Evolutionary conservation across 2,113 vertebrate species (phyloP), one percentile per base, ranked within the genome.

Genomic region (Eidolon helvum): DNA sequence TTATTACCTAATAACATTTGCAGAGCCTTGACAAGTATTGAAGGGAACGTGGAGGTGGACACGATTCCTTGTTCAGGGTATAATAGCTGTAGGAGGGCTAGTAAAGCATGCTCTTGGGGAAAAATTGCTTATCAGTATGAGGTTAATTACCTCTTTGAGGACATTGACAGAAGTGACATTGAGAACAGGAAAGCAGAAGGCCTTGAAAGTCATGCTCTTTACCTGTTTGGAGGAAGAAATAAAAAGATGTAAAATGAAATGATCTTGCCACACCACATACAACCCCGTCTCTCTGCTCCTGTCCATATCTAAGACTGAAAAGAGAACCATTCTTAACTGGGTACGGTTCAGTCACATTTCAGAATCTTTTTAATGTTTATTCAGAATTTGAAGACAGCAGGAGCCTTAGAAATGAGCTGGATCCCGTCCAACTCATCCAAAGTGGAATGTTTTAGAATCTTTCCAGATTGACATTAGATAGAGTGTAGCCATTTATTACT

Each of bases 1-100:
- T 97, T 98, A 97, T 97, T 95, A 24, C 33, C 53, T 93, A 35
- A 92, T 97, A 91, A 77, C 95, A 90, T 84, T 90, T 91, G 24
- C 63, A 90, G 53, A 95, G 22, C 7, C 71, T 93, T 95, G 90
- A 79, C 85, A 95, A 80, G 28, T 50, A 66, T 50, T 92, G 79
- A 87, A 82, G 63, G 79, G 65, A 95, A 92, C 10, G 9, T 35
- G 80, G 71, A 86, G 45, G 77, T 92, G 50, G 74, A 38, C 50
- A 35, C 5, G 28, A 33, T 86, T 86, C 30, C 66, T 19, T 87
- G 43, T 86, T 82, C 59, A 87, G 61, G 12, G 10, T 45, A 38
- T 74, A 78, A 80, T 65, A 87, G 35, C 50, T 94, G 18, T 83
- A 93, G 87, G 57, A 90, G 59, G 86, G 40, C 90, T n/a, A 80